Evolutionary conservation across 2,797 vertebrate genomes (phyloP).

Genomic region (Tauraco hartlaubi): DNA sequence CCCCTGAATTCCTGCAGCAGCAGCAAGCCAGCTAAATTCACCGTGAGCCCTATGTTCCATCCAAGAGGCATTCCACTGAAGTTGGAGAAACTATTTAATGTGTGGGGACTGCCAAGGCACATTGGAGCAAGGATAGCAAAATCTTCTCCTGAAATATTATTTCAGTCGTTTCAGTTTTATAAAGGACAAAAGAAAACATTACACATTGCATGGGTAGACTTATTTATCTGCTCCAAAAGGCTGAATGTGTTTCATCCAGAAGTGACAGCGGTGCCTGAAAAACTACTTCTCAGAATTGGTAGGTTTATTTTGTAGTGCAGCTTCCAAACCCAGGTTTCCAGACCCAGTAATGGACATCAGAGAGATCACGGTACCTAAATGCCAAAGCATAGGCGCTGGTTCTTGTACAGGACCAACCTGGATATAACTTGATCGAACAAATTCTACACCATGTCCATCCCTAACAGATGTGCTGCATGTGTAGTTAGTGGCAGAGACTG

Average conservation of each 20-base stretch:
- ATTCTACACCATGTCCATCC: not conserved
- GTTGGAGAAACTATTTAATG: constrained; percentile 22
- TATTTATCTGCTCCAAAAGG: not conserved
- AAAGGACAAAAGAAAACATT: constrained; percentile 33
- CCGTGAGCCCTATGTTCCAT: not conserved
- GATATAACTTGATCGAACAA: not conserved
- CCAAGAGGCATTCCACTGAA: constrained; percentile 64
- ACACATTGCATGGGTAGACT: not conserved
- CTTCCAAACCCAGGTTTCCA: not conserved
- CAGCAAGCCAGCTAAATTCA: constrained; percentile 41
- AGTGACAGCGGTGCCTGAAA: not conserved
- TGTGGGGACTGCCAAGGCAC: constrained; percentile 21
- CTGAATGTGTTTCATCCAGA: not conserved
- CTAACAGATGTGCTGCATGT: not conserved
- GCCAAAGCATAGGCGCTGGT: not conserved
- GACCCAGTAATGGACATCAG: not conserved
- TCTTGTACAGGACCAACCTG: not conserved
- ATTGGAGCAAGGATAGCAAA: constrained; percentile 32
- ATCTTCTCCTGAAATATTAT: constrained; percentile 30
- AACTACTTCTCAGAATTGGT: constrained; percentile 28
- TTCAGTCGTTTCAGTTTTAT: constrained; percentile 17
- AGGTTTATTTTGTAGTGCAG: not conserved
- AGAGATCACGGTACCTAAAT: not conserved
- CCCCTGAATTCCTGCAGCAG: constrained; percentile 33
- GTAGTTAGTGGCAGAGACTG: not conserved